Evolutionary conservation across 2,797 vertebrate species (phyloP), one percentile per base, ranked within the genome.

Genomic region (Strix occidentalis): DNA sequence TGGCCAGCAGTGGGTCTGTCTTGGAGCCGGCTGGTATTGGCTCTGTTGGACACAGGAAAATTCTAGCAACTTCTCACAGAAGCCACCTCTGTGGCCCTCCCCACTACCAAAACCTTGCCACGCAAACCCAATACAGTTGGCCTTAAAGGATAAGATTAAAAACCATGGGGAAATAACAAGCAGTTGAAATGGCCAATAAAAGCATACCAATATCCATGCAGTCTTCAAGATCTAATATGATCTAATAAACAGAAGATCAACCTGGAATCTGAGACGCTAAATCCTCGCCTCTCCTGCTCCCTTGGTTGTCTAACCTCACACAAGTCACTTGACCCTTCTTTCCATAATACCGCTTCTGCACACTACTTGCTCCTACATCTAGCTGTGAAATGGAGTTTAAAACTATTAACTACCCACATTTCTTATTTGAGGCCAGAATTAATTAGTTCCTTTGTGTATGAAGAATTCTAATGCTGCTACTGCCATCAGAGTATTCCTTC

Each of bases 171-270:
- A 94, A 92, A 93, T 89, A 95, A 93, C 50, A 46, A 14, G 26
- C 41, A 61, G 53, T 75, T 64, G 83, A 94, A 93, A 64, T 29
- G 50, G 41, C 71, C 75, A 58, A 76, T 87, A 80, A 79, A 95
- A 92, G 37, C 41, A 60, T 19, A 37, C 11, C 50, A 80, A 68
- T 74, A 92, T 80, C 53, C n/a, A 83, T 1, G 3, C 24, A 86
- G 43, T n/a, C 79, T 93, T 94, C 76, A 78, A 75, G 84, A 87
- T 78, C 84, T 87, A 89, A 77, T 83, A 93, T 19, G 72, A 88
- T 71, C 65, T 89, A 93, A 95, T 91, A 93, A 95, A 75, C 58
- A 78, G 78, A 87, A 89, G 82, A 87, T 71, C 94, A 90, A 4
- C 51, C 53, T 89, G 54, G 79, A 93, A 87, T 71, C 76, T 8